Evolutionary conservation across 1,140 invertebrate genomes (phyloP), one percentile per base, ranked within the genome.

Genomic region (Diprion similis): DNA sequence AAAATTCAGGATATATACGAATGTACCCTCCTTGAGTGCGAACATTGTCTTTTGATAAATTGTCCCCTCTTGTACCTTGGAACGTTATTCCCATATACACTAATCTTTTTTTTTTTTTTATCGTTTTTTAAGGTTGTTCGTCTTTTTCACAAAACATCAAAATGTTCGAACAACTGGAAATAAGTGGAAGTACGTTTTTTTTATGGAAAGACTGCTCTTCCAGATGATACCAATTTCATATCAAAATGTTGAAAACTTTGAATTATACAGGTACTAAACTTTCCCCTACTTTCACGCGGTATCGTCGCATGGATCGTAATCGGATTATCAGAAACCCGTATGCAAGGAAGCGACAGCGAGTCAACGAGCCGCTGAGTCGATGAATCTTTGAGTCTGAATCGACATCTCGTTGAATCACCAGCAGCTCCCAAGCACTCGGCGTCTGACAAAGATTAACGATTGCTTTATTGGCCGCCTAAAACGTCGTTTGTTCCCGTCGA

Each of bases 371-470:
- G 51, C n/a, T 15, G 51, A 59, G 51, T 17, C 51, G 51, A 8
- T 17, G 51, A 59, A 17, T 59, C 51, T 4, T 59, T 17, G 51
- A 59, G 51, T 59, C n/a, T 59, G 51, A 59, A 59, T 59, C 51
- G 51, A 8, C 51, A 17, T 59, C 51, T 10, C 51, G 51, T 59
- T 17, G 51, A 59, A 59, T 59, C 51, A 13, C 51, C 11, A 37
- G 24, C 24, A 37, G 24, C 24, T 37, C 24, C 24, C 1, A 37
- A 37, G 24, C 24, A 37, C 24, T 37, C 24, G 11, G 11, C 51
- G 51, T 13, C 51, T 59, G 51, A 59, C 51, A 59, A 59, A 17
- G 51, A 59, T 59, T 59, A 59, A 59, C 51, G 51, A 59, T 59
- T 17, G 51, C 51, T 59, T 59, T 59, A 59, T 59, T 59, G 51